A percentile compares a stretch with the other conserved stretches of the same genome.
These are phyloP conservation scores for Calephelis virginiensis DNA, from an alignment of 1,140 invertebrate genomes.

Conservation along the genomic window DNA sequence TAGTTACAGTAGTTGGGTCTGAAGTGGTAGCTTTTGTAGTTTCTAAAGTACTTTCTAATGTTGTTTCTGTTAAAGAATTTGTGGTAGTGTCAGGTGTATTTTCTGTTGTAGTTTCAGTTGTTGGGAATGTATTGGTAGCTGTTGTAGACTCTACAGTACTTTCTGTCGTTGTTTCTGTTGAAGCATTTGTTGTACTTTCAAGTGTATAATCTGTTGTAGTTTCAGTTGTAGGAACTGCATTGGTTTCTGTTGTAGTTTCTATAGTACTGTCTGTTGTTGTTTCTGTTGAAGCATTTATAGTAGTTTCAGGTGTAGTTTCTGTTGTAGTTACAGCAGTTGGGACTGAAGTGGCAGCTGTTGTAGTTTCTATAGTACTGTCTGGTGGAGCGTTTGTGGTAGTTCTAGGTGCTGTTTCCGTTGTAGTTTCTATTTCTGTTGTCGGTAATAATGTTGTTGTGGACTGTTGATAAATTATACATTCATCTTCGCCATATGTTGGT, in stretches of 20 bases:
- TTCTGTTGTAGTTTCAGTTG: background rate
- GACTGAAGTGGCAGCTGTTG: slow-evolving; percentile 13
- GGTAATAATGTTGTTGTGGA: slow-evolving; percentile 10
- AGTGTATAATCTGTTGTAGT: slow-evolving; percentile 5
- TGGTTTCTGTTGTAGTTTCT: background rate
- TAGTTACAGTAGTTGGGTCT: slow-evolving; percentile 1
- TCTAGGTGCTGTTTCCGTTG: slow-evolving; percentile 21
- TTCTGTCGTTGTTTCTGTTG: slow-evolving; percentile 5
- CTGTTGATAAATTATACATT: slow-evolving; percentile 39
- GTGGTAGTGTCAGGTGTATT: background rate
- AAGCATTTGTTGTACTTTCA: slow-evolving; percentile 9
- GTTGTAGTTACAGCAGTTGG: slow-evolving; percentile 12
- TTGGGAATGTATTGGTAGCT: background rate
- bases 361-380: background rate
- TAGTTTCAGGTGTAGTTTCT: slow-evolving; percentile 2
- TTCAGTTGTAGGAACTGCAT: background rate
- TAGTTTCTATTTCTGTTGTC: background rate
- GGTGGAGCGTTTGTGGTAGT: background rate
- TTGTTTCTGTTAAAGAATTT: background rate
- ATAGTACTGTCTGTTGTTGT: background rate
- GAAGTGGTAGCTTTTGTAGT: slow-evolving; percentile 9
- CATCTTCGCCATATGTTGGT: slow-evolving; percentile 27
- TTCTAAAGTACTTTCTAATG: background rate
- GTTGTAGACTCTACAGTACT: background rate
- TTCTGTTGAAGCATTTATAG: slow-evolving; percentile 10